Evolutionary conservation across 2,888 invertebrate species (phyloP), one percentile per base, ranked within the genome.

Genomic region (Dryocosmus kuriphilus): DNA sequence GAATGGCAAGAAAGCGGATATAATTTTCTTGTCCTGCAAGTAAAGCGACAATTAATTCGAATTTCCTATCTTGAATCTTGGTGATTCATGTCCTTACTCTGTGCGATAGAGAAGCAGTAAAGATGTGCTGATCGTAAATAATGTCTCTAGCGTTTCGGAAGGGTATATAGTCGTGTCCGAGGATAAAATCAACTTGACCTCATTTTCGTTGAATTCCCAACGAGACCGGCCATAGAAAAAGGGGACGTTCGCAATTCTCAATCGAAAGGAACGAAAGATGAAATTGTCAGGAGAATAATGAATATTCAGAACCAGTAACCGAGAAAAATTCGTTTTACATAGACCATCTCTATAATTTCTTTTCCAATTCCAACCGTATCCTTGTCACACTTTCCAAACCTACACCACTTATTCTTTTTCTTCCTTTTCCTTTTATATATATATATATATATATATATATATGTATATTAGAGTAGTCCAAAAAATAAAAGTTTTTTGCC

Each of bases 101-200:
- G 35, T 57, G 63, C 65, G 55, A 32, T 55, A 46, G 73, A 75
- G 75, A 77, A 78, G 73, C 75, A 85, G 85, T 86, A 84, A 85
- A 86, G 85, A 85, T 86, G 85, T 82, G 85, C 87, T 81, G 85
- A 83, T 82, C 84, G 83, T 86, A 88, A 87, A 87, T 87, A 87
- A 88, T 83, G 81, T 85, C 77, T 76, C 80, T 82, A 82, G 81
- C 81, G 77, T 81, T 76, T 76, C 74, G 77, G 24, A 62, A 41
- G n/a, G 77, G 75, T 80, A 71, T 71, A 71, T 51, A 80, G 76
- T 80, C 79, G 76, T 79, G 76, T 61, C 65, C 77, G 71, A 79
- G 83, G 80, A 86, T 84, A 85, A 85, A 87, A 88, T 87, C 85
- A 85, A 85, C 86, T 85, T 86, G 85, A 86, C 85, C 87, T 81